A percentile compares a stretch with the other conserved stretches of the same genome.
Evolutionary conservation across 2,797 vertebrate genomes (phyloP).

Genomic region (Pteropus rufus): DNA sequence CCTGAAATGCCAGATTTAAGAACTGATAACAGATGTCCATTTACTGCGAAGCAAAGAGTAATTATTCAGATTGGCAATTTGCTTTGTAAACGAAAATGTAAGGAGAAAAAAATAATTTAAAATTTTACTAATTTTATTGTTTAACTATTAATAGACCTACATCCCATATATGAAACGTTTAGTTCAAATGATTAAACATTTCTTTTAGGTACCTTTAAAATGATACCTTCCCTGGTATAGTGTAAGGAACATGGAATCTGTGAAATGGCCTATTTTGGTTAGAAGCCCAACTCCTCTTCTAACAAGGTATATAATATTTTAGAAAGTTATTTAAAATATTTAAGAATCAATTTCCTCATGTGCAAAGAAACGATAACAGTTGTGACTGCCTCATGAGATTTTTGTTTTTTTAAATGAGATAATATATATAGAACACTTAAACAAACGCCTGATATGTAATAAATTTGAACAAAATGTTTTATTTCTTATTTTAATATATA

Average conservation of each 20-base stretch:
- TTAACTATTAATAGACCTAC: not conserved
- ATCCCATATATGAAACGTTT: not conserved
- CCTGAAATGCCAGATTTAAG: not conserved
- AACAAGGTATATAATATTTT: not conserved
- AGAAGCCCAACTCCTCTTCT: not conserved
- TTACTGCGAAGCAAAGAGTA: not conserved
- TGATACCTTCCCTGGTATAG: not conserved
- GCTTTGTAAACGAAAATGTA: not conserved
- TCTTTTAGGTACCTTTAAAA: not conserved
- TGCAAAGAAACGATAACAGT: not conserved
- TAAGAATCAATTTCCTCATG: not conserved
- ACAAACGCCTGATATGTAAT: not conserved
- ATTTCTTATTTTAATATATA: not conserved
- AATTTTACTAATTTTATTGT: not conserved
- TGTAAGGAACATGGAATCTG: slow-evolving; percentile 23
- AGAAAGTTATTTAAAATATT: slow-evolving; percentile 13
- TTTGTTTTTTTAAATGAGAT: not conserved
- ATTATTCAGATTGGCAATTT: not conserved
- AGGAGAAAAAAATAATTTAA: not conserved
- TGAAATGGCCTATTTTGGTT: not conserved
- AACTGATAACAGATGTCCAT: not conserved
- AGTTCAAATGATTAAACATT: not conserved
- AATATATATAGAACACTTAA: not conserved
- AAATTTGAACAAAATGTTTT: not conserved
- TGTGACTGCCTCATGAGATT: not conserved